phyloP scores from a whole-genome alignment of 2,113 vertebrate species.

The Octodon degus region DNA sequence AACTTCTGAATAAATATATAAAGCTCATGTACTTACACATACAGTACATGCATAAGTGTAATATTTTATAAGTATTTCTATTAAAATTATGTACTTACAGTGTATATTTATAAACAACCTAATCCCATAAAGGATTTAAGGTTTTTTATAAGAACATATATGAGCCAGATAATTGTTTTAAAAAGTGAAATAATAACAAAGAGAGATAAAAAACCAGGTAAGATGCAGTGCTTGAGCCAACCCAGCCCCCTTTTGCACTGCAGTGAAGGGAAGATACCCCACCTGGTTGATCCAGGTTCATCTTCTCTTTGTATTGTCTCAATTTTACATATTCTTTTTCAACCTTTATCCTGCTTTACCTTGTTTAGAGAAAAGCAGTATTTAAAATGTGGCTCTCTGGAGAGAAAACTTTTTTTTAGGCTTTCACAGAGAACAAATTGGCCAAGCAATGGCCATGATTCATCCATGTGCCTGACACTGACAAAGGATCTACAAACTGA shows the following conservation, averaged over 20 bases:
- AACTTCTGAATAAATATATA: constrained; percentile 5
- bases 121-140: constrained; percentile 15
- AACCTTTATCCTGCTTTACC: neutral
- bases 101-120: constrained; percentile 17
- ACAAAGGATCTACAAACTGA: too few relatives aligned
- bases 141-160: constrained; percentile 2
- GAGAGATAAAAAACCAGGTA: neutral
- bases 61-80: neutral
- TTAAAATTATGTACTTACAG: neutral
- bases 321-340: constrained; percentile 22
- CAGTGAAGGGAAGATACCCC: neutral
- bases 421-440: too few relatives aligned
- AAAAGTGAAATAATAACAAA: neutral
- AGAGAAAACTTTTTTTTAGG: too few relatives aligned
- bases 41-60: neutral
- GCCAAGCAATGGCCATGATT: too few relatives aligned
- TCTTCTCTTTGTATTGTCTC: neutral
- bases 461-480: too few relatives aligned
- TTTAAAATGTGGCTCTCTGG: neutral
- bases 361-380: neutral
- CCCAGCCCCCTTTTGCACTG: neutral
- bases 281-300: neutral
- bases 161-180: neutral
- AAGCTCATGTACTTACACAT: neutral
- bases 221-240: neutral